A percentile compares a stretch with the other conserved stretches of the same genome.
Evolutionary conservation across 2,888 invertebrate species (phyloP).

Genomic region (Plemyria rubiginata): DNA sequence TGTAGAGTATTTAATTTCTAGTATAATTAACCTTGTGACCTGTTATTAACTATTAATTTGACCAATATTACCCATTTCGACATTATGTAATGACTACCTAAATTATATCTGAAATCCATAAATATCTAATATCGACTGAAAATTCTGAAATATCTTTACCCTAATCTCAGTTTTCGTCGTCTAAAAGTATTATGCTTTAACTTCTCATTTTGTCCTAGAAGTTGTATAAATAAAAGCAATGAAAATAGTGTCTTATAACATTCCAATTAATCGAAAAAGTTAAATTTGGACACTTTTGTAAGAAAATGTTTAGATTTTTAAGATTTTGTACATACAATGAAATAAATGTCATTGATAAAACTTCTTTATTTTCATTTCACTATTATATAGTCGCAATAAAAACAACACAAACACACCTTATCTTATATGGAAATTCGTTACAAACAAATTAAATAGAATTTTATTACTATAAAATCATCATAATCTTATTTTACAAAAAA

Average conservation of each 20-base stretch:
- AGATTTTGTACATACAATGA: conserved; percentile 85
- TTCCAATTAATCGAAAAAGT: conserved; percentile 80
- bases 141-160: conserved; percentile 31
- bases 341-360: conserved; percentile 83
- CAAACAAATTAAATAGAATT: too few relatives aligned
- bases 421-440: background rate
- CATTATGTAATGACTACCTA: conserved; percentile 29
- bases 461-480: too few relatives aligned
- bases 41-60: conserved; percentile 43
- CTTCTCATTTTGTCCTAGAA: conserved; percentile 65
- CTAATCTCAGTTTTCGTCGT: conserved; percentile 49
- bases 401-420: background rate
- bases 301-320: conserved; percentile 79
- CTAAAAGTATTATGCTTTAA: conserved; percentile 64
- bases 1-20: conserved; percentile 78
- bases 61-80: conserved; percentile 38
- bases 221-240: conserved; percentile 74
- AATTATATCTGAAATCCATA: conserved; percentile 34
- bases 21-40: conserved; percentile 69
- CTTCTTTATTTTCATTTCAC: conserved; percentile 37
- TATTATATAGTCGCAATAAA: too few relatives aligned
- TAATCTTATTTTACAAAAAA: too few relatives aligned
- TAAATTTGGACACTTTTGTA: conserved; percentile 84
- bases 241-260: conserved; percentile 82
- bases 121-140: conserved; percentile 48